Evolutionary conservation across 2,797 vertebrate genomes (phyloP).

Genomic region (Botia kubotai): DNA sequence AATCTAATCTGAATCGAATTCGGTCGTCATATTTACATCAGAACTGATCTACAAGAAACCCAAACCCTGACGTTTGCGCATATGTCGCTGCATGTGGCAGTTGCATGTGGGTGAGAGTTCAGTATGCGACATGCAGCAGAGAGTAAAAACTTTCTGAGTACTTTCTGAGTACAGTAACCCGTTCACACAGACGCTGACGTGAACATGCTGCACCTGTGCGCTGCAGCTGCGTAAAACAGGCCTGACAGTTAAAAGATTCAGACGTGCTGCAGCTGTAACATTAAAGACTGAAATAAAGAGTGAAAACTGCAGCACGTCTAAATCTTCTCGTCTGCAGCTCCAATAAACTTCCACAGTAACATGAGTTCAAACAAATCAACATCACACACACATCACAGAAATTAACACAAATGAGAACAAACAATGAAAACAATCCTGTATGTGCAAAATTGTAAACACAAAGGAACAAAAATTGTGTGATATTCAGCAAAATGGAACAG

Average conservation of each 20-base stretch:
- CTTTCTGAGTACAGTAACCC: no score
- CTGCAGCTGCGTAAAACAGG: not conserved
- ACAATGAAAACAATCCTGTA: constrained; percentile 42
- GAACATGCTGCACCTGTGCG: not conserved
- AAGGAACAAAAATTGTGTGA: constrained; percentile 4
- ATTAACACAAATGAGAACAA: constrained; percentile 53
- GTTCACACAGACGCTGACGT: no score
- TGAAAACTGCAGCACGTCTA: constrained; percentile 71
- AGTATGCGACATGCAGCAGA: no score
- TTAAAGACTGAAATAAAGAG: constrained; percentile 50
- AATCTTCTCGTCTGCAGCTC: constrained; percentile 63
- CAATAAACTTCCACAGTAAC: constrained; percentile 69
- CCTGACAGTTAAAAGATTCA: constrained; percentile 73
- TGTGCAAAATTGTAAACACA: not conserved
- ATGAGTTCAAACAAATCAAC: constrained; percentile 39
- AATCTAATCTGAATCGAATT: no score
- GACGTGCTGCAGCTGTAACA: constrained; percentile 76
- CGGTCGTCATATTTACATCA: no score
- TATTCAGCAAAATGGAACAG: constrained; percentile 37
- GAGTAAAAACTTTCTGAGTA: no score
- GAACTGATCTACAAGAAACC: no score
- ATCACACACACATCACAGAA: constrained; percentile 33
- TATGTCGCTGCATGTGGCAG: no score
- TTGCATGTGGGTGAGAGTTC: no score
- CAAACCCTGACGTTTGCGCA: no score